A percentile compares a stretch with the other conserved stretches of the same genome.
Evolutionary conservation across 2,797 vertebrate species (phyloP).

Genomic region (Sebastes hubbsi): DNA sequence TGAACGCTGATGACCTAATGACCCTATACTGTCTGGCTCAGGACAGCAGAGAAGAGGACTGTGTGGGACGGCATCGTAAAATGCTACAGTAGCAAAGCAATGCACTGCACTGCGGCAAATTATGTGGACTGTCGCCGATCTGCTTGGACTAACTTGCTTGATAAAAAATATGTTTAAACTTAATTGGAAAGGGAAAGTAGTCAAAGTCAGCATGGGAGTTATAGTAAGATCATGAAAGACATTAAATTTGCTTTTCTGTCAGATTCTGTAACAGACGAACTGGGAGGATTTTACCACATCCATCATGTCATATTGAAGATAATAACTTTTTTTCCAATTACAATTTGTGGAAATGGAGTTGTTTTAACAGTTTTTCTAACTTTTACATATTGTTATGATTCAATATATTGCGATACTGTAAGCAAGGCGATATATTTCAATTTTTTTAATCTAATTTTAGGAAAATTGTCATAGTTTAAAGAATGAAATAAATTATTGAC

Average conservation of each 20-base stretch:
- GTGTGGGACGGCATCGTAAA: slow-evolving; percentile 12
- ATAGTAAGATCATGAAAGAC: not conserved
- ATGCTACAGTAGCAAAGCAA: not conserved
- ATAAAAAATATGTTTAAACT: not conserved
- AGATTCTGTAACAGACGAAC: not conserved
- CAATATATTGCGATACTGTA: no score
- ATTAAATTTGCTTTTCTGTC: not conserved
- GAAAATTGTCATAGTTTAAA: no score
- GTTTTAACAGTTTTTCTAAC: not conserved
- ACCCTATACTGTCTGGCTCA: slow-evolving; percentile 32
- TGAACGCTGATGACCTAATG: slow-evolving; percentile 57
- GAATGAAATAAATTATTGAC: no score
- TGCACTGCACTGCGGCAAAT: not conserved
- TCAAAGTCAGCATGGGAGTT: not conserved
- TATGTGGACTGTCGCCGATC: not conserved
- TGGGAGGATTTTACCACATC: not conserved
- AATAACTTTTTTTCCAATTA: not conserved
- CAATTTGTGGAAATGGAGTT: no score
- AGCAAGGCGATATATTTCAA: no score
- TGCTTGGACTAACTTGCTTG: not conserved
- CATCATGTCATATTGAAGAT: not conserved
- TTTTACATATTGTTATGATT: not conserved
- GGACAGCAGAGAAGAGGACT: slow-evolving; percentile 29
- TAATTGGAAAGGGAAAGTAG: not conserved
- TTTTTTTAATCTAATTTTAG: no score